These are phyloP conservation scores for Poeciliopsis turneri DNA, from an alignment of 2,797 vertebrate species.

Conservation along the genomic window DNA sequence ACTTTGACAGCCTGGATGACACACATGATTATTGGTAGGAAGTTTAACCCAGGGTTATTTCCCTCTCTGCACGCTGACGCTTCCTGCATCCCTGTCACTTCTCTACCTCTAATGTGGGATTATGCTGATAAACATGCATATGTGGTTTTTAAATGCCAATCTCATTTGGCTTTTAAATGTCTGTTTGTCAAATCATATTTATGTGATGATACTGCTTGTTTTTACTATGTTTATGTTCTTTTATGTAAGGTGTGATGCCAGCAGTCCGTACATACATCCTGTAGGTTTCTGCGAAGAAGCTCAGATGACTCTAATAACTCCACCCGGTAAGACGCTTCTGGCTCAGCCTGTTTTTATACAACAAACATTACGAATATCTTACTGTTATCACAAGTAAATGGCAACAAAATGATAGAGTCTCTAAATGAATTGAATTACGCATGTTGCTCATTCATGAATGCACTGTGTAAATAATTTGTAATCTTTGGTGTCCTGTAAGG, in stretches of 20 bases:
- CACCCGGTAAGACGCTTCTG: slow-evolving; percentile 83
- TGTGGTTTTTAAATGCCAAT: not conserved
- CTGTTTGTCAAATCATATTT: not conserved
- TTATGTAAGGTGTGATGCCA: slow-evolving; percentile 82
- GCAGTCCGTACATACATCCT: slow-evolving; percentile 86
- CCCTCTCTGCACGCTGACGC: not conserved
- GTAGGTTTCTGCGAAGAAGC: slow-evolving; percentile 88
- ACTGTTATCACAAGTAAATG: slow-evolving; percentile 4
- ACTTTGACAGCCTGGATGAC: slow-evolving; percentile 87
- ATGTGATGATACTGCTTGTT: not conserved
- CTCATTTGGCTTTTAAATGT: not conserved
- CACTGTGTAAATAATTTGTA: not conserved
- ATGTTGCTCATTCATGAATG: not conserved
- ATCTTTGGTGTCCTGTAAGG: not conserved
- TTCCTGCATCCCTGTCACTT: not conserved
- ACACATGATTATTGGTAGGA: slow-evolving; percentile 85
- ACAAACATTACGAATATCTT: slow-evolving; percentile 9
- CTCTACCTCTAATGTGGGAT: not conserved
- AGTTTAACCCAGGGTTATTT: not conserved
- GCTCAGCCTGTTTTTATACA: slow-evolving; percentile 53
- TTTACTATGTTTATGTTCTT: slow-evolving; percentile 5
- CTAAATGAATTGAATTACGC: not conserved
- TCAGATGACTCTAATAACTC: slow-evolving; percentile 85
- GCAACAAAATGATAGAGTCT: not conserved
- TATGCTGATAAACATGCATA: not conserved